phyloP scores from a whole-genome alignment of 1,140 invertebrate species.

The Lasioglossum albipes region DNA sequence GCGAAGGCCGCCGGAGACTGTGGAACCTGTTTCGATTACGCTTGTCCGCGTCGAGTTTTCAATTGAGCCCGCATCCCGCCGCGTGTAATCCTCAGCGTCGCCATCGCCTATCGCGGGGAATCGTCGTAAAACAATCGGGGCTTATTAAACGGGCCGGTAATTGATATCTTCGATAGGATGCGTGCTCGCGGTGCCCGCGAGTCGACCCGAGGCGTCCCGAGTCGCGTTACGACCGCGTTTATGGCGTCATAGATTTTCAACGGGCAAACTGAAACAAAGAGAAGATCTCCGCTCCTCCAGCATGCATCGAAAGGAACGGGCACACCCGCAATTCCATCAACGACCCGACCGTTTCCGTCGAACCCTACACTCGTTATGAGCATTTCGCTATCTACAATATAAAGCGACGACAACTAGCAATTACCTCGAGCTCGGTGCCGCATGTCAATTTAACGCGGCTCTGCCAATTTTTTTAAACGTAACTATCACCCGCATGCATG shows the following conservation, averaged over 20 bases:
- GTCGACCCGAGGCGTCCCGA: background rate
- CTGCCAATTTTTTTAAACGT: no score
- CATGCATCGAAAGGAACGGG: no score
- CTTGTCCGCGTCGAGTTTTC: background rate
- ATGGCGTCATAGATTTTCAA: background rate
- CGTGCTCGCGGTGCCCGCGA: background rate
- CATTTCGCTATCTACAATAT: background rate
- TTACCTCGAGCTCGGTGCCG: background rate
- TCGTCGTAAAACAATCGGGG: background rate
- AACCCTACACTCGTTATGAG: background rate
- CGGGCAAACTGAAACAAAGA: background rate
- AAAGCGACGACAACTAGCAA: background rate
- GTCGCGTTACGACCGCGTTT: background rate
- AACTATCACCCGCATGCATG: no score
- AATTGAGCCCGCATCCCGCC: background rate
- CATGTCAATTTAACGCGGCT: background rate
- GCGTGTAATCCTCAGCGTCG: background rate
- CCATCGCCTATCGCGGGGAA: background rate
- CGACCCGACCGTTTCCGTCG: background rate
- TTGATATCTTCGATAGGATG: background rate
- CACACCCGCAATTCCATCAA: background rate
- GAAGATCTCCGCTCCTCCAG: background rate
- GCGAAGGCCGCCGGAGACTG: background rate
- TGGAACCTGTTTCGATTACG: conserved; percentile 7
- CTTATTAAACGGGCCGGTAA: background rate